A percentile compares a stretch with the other conserved stretches of the same genome.
Evolutionary conservation across 1,140 invertebrate genomes (phyloP).

Genomic region (Apocrypta bakeri): DNA sequence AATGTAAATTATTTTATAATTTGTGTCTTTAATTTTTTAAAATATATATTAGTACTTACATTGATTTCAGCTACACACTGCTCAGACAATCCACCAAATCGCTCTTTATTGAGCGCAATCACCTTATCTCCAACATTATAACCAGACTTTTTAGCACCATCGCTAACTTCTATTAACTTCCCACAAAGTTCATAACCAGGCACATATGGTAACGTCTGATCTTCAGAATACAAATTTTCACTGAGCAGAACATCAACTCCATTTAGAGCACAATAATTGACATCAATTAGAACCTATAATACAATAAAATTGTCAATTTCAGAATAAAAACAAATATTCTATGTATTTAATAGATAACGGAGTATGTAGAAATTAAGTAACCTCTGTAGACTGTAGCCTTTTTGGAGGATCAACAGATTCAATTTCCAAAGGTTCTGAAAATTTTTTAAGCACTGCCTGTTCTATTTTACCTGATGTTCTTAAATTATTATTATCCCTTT

Average conservation of each 20-base stretch:
- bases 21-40: too few relatives aligned
- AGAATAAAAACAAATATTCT: background rate
- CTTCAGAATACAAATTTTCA: constrained; percentile 72
- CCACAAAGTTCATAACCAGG: constrained; percentile 77
- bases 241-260: constrained; percentile 75
- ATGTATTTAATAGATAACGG: background rate
- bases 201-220: constrained; percentile 73
- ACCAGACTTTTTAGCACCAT: constrained; percentile 59
- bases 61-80: constrained; percentile 72
- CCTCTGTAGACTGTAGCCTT: constrained; percentile 67
- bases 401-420: constrained; percentile 65
- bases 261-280: constrained; percentile 78
- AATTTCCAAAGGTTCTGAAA: constrained; percentile 71
- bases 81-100: constrained; percentile 75
- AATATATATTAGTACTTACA: constrained; percentile 64
- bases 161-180: constrained; percentile 71
- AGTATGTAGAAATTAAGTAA: constrained; percentile 50
- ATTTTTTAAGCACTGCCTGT: constrained; percentile 73
- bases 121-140: constrained; percentile 73
- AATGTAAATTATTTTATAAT: too few relatives aligned
- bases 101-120: constrained; percentile 75
- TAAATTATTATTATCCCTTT: background rate
- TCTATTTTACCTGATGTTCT: constrained; percentile 55
- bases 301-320: constrained; percentile 7
- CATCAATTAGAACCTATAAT: constrained; percentile 75